phyloP scores from a whole-genome alignment of 2,113 vertebrate genomes.

The Atlantisia rogersi region DNA sequence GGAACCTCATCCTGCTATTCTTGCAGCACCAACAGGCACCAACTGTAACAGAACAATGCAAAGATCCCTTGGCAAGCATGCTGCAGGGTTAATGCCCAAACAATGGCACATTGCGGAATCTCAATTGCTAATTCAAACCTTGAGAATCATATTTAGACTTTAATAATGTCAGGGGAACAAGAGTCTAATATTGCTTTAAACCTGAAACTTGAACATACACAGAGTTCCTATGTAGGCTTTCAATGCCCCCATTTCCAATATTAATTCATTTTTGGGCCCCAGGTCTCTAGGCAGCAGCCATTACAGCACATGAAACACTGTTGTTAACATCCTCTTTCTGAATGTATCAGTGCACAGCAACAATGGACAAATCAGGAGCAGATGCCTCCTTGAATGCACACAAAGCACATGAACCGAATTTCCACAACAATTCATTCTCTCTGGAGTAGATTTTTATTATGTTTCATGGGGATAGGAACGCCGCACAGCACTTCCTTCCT shows the following conservation, averaged over 20 bases:
- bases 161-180: not conserved
- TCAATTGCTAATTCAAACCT: not conserved
- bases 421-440: not conserved
- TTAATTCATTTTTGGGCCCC: not conserved
- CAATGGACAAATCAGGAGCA: not conserved
- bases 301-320: not conserved
- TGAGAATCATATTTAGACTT: not conserved
- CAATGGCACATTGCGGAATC: rapidly evolving
- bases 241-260: not conserved
- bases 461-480: not conserved
- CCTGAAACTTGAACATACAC: not conserved
- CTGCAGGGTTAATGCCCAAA: not conserved
- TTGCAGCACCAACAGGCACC: not conserved
- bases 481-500: not conserved
- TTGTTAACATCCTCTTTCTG: not conserved
- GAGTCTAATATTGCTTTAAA: not conserved
- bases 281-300: not conserved
- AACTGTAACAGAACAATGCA: not conserved
- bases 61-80: not conserved
- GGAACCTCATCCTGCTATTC: not conserved
- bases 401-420: not conserved
- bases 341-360: not conserved
- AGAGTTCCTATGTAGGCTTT: not conserved
- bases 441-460: not conserved
- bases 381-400: not conserved